A percentile compares a stretch with the other conserved stretches of the same genome.
phyloP scores from a whole-genome alignment of 2,797 vertebrate species.

The Cheirogaleus major region DNA sequence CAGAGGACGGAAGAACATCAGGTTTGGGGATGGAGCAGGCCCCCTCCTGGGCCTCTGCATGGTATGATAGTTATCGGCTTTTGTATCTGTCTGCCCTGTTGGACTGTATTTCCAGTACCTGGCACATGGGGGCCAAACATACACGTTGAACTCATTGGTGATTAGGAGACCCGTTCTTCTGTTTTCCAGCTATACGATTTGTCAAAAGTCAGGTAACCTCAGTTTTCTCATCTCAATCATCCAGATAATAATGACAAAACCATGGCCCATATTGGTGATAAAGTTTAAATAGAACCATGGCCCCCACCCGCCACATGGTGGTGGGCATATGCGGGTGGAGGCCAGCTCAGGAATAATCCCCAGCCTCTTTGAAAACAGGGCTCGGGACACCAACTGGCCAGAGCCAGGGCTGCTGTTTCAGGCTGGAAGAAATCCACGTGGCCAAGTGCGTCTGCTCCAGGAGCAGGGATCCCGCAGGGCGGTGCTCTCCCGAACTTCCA shows the following conservation, averaged over 20 bases:
- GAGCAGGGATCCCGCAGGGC: constrained; percentile 58
- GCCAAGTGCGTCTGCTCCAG: background rate
- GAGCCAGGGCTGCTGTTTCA: background rate
- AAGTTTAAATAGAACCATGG: background rate
- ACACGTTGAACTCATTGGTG: background rate
- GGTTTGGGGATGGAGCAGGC: background rate
- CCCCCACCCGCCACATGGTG: no score
- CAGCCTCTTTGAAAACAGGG: background rate
- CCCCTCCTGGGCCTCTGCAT: background rate
- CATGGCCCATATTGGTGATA: background rate
- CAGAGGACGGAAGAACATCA: background rate
- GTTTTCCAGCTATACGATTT: background rate
- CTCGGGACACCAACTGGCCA: background rate
- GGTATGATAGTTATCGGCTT: background rate
- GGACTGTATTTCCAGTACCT: background rate
- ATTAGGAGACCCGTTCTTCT: background rate
- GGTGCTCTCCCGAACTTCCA: constrained; percentile 67
- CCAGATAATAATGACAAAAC: background rate
- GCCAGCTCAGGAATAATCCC: background rate
- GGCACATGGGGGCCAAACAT: background rate
- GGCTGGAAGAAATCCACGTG: background rate
- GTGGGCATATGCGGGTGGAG: accelerated
- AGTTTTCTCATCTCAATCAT: background rate
- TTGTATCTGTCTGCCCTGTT: background rate
- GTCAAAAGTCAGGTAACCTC: background rate